Evolutionary conservation across 2,113 vertebrate genomes (phyloP).

Genomic region (Peromyscus maniculatus): DNA sequence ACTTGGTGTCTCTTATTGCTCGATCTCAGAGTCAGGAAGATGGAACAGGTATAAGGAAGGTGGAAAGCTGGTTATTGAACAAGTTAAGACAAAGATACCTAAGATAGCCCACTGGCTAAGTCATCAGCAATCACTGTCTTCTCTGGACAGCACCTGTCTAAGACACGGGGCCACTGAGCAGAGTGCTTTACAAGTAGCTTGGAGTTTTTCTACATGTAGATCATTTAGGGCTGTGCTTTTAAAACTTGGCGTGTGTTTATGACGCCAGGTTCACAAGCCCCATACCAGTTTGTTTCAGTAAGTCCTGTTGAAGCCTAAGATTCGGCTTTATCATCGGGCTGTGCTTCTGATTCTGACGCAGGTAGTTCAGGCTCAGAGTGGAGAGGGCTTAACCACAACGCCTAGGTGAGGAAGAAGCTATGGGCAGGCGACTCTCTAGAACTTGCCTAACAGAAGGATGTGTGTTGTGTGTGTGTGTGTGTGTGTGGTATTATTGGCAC

Average conservation of each 20-base stretch:
- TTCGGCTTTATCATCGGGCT: background rate
- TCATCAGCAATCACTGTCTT: background rate
- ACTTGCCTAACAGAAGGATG: background rate
- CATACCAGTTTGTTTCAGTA: background rate
- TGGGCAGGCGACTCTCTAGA: background rate
- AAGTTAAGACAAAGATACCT: background rate
- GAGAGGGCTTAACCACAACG: background rate
- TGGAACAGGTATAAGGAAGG: background rate
- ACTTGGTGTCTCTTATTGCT: background rate
- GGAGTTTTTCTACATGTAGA: background rate
- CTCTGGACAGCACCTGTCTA: background rate
- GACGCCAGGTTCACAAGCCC: conserved; percentile 35
- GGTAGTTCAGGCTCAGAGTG: background rate
- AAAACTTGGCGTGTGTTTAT: background rate
- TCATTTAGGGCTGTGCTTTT: background rate
- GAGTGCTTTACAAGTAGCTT: background rate
- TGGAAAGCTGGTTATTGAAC: background rate
- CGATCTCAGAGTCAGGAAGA: background rate
- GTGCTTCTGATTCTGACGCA: background rate
- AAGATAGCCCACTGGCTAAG: background rate
- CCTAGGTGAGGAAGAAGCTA: background rate
- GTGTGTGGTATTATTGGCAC: background rate
- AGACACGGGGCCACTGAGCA: background rate
- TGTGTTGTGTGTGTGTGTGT: background rate
- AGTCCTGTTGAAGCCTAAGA: background rate